Evolutionary conservation across 2,797 vertebrate genomes (phyloP).

Genomic region (Halcyon smyrnensis): DNA sequence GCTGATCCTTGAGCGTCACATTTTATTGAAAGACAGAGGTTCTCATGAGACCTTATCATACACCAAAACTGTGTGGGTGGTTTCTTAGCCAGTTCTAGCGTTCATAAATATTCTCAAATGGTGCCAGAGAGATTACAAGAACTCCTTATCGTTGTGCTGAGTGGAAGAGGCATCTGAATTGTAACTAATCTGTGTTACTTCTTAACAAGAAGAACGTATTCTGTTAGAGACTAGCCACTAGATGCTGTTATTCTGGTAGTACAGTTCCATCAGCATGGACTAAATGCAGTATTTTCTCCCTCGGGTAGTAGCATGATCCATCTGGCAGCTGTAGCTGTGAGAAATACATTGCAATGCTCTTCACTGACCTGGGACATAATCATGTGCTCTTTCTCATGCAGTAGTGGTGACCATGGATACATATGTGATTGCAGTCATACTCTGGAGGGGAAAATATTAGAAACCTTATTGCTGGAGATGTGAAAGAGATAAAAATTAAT

Average conservation of each 20-base stretch:
- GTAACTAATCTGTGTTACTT: not conserved
- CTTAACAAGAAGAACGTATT: not conserved
- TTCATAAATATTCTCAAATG: conserved; percentile 53
- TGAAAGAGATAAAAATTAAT: not conserved
- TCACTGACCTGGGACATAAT: not conserved
- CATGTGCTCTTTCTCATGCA: not conserved
- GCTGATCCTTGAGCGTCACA: not conserved
- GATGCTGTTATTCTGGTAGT: not conserved
- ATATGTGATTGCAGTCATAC: not conserved
- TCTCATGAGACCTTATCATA: conserved; percentile 27
- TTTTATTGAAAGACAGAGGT: not conserved
- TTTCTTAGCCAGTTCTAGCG: conserved; percentile 42
- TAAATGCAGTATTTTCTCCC: not conserved
- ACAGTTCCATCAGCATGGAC: not conserved
- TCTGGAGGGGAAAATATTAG: not conserved
- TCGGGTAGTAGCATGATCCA: not conserved
- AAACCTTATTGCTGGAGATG: not conserved
- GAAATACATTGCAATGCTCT: not conserved
- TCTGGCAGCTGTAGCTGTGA: not conserved
- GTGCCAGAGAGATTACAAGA: conserved; percentile 25
- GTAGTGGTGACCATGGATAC: not conserved
- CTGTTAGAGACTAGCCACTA: not conserved
- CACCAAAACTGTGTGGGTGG: conserved; percentile 14
- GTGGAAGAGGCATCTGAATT: conserved; percentile 11
- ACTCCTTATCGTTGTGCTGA: not conserved